Percentiles rank a stretch among this genome's conserved stretches.
Conservation (phyloP, 30 jellyfish, hydroid and myxozoan species). For the Hydractinia echinata region DNA sequence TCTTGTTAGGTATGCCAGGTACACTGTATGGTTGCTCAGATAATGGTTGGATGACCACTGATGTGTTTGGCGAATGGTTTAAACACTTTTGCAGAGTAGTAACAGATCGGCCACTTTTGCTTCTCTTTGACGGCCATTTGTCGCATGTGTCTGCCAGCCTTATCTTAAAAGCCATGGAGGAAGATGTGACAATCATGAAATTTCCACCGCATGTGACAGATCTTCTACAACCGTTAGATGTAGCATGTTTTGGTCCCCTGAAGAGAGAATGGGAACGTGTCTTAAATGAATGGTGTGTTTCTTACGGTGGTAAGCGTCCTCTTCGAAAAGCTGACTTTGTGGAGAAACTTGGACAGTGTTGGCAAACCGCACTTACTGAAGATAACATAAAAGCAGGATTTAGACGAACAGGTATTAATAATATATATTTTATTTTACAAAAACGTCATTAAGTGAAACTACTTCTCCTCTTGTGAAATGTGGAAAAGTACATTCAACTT, state of each 20-base stretch:
- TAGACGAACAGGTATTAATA: constrained; percentile 9
- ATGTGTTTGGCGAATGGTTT: constrained; percentile 27
- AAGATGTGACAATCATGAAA: constrained; percentile 32
- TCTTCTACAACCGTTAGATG: constrained; percentile 42
- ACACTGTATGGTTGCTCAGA: constrained; percentile 42
- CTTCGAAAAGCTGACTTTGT: constrained; percentile 21
- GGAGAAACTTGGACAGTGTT: constrained; percentile 19
- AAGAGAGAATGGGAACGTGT: constrained; percentile 24
- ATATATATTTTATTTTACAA: no score
- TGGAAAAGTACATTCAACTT: neutral
- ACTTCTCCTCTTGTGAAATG: neutral
- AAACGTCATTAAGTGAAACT: neutral
- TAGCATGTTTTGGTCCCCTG: constrained; percentile 45
- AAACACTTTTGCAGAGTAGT: constrained; percentile 10
- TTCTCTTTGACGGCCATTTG: constrained; percentile 48
- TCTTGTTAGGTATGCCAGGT: constrained; percentile 11
- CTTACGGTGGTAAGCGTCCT: constrained; percentile 17
- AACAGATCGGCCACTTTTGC: constrained; percentile 33
- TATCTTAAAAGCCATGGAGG: constrained; percentile 36
- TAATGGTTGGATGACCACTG: constrained; percentile 51
- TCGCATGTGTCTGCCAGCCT: constrained; percentile 31
- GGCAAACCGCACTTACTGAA: constrained; percentile 28
- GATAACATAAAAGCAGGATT: constrained; percentile 30
- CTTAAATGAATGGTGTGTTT: constrained; percentile 12
- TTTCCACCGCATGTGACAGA: constrained; percentile 47